Base-by-base conservation (phyloP, 2,113 vertebrate genomes). In the Uropsilus gracilis region DNA sequence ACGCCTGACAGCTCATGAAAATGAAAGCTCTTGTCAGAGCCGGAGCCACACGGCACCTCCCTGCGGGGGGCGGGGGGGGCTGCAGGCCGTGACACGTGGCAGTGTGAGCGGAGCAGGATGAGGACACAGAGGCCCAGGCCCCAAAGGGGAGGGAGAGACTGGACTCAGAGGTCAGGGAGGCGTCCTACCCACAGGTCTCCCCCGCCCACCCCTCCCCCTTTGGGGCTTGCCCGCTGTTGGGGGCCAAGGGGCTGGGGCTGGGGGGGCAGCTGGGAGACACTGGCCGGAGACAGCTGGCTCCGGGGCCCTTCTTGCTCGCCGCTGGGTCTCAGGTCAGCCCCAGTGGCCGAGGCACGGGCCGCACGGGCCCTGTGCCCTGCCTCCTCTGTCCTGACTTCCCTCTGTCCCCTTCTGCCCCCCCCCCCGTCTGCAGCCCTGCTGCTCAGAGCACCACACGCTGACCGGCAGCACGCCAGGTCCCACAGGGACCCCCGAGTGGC, bases 41-140 rank as follows among this genome's bases (percentile, higher is more conserved):
- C n/a, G n/a, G n/a, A n/a, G n/a, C n/a, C n/a, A n/a, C n/a, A n/a
- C n/a, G n/a, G n/a, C n/a, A n/a, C n/a, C n/a, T n/a, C n/a, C n/a
- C n/a, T n/a, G n/a, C n/a, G n/a, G n/a, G n/a, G n/a, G n/a, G n/a
- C n/a, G n/a, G n/a, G n/a, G n/a, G n/a, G n/a, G n/a, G n/a, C n/a
- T n/a, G 0, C 2, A 1, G 7, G 8, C 20, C 5, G 13, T 5
- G 0, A 8, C 20, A 16, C 28, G 34, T 28, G 34, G 48, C n/a
- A 34, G 20, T 9, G 6, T 30, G 37, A 85, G 13, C 2, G 1
- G 64, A 64, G 72, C 46, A 42, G 8, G 16, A n/a, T 0, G 46
- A 59, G 42, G 12, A 30, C 2, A 8, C 42, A 95, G 71, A 55
- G 32, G 3, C 46, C 91, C 28, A 34, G 68, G 63, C 13, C 50